Base-by-base conservation (phyloP, 2,797 vertebrate species). In the Acanthurus leucopareius region DNA sequence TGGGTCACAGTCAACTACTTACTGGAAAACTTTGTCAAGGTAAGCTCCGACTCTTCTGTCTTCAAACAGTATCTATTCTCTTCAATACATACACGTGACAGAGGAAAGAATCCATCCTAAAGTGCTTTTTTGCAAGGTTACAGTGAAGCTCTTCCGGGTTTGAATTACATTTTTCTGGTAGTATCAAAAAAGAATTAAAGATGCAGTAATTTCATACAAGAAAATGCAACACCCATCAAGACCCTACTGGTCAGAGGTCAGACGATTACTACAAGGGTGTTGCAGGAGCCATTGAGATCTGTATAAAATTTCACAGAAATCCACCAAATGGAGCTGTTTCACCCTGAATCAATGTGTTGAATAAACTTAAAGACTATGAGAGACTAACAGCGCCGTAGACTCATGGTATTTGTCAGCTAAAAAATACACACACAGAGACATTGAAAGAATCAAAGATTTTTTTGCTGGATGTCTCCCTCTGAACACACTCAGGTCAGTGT, bases 1-100 rank as follows among this genome's bases (percentile, higher is more conserved):
- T 98, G 97, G 97, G 94, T 97, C 88, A 97, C 97, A 0, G 92
- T 95, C 85, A 98, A 98, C 92, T 98, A 97, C 71, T 75, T 97
- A 22, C 92, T 96, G 65, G 94, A 95, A 32, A 95, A 93, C 81
- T 95, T 98, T 75, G 90, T 95, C 22, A 95, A 97, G 96, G 97
- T 98, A 52, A 56, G 45, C 7, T 49, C 0, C 19, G 7, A 52
- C 47, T 61, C 10, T 38, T 17, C 3, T 7, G 17, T n/a, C 38
- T 51, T 28, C 9, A 25, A 40, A 40, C 25, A 45, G 2, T 15
- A 15, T 47, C 16, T 3, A 14, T 56, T n/a, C 59, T 61, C 5
- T 25, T 25, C 22, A 45, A 38, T 35, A 35, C 22, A 38, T 35
- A 35, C 22, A 22, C 42, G 35, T 63, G 32, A 57, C 16, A 53